Percentiles rank a stretch among this genome's conserved stretches.
Conservation (phyloP, 2,797 vertebrate species). For the Dromococcyx pavoninus region DNA sequence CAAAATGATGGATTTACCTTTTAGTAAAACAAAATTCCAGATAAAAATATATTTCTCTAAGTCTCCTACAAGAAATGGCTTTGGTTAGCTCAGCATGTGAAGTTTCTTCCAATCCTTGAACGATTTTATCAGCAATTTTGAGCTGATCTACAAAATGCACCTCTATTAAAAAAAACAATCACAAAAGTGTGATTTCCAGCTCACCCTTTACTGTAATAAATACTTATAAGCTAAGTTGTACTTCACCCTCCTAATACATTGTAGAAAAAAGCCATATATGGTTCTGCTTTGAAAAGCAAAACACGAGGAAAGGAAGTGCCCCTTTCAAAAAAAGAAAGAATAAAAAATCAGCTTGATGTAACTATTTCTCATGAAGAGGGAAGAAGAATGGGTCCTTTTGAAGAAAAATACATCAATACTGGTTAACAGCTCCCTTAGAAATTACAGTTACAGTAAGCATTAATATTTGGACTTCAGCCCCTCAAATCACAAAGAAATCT, state of each 20-base stretch:
- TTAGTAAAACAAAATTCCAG: constrained; percentile 59
- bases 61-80: constrained; percentile 30
- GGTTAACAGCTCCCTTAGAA: constrained; percentile 29
- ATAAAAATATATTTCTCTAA: constrained; percentile 54
- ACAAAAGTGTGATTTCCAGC: neutral
- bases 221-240: neutral
- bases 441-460: constrained; percentile 2
- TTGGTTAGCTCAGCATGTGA: constrained; percentile 24
- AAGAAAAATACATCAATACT: neutral
- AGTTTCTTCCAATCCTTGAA: neutral
- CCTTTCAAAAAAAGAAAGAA: neutral
- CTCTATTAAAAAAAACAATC: neutral
- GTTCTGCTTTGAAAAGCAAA: constrained; percentile 17
- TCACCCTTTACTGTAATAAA: neutral
- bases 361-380: neutral
- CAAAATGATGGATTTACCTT: constrained; percentile 65
- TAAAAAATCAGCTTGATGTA: constrained; percentile 12
- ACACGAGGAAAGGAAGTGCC: neutral
- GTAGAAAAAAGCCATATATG: neutral
- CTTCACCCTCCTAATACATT: neutral
- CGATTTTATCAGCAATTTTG: constrained; percentile 11
- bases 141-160: constrained; percentile 1
- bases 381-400: neutral
- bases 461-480: constrained; percentile 28
- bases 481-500: neutral